Evolutionary conservation across 2,113 vertebrate species (phyloP).

Genomic region (Neopipo cinnamomea): DNA sequence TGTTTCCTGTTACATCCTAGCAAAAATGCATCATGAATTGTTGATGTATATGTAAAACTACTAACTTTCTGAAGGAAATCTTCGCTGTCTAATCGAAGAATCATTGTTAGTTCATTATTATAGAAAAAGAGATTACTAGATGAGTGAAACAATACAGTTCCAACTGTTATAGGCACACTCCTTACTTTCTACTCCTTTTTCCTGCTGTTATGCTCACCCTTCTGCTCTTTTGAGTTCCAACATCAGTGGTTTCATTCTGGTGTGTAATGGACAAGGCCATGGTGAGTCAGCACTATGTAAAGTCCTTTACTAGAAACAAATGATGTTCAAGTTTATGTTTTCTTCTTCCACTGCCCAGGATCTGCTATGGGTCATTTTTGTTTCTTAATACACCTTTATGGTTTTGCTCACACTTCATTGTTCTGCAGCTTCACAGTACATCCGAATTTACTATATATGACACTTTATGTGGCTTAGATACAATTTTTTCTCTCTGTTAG

Average conservation of each 20-base stretch:
- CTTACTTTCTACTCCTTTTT: not conserved
- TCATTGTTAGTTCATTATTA: not conserved
- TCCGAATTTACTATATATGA: not conserved
- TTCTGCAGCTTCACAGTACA: not conserved
- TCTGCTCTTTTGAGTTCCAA: not conserved
- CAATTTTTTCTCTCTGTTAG: not conserved
- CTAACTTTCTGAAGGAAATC: not conserved
- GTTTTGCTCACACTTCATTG: not conserved
- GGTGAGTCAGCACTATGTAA: not conserved
- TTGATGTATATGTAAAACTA: not conserved
- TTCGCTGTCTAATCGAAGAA: not conserved
- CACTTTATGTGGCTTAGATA: not conserved
- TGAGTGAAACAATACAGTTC: not conserved
- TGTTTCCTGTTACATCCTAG: not conserved
- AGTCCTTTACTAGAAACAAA: not conserved
- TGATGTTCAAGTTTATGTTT: not conserved
- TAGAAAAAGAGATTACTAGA: not conserved
- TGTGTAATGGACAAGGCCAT: not conserved
- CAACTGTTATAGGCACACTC: not conserved
- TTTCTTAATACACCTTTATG: not conserved
- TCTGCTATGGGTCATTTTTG: not conserved
- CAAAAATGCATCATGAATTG: not conserved
- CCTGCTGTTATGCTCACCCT: not conserved
- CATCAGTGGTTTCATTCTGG: not conserved
- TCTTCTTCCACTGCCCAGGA: not conserved